Conservation (phyloP, 2,797 vertebrate species). For the Trichosurus vulpecula region DNA sequence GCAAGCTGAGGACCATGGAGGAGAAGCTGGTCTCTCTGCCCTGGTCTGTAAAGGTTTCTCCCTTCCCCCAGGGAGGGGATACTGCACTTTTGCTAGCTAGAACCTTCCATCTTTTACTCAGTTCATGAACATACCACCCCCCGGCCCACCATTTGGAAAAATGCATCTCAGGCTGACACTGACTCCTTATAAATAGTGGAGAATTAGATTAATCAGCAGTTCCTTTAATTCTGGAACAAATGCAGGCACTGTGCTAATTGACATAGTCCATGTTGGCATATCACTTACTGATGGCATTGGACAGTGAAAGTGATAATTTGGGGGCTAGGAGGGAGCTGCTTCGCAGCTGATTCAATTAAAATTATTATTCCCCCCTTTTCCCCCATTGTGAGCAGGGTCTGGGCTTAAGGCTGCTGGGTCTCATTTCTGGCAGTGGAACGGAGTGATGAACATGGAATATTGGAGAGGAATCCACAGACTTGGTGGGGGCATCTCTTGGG, state of each 20-base stretch:
- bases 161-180: conserved; percentile 62
- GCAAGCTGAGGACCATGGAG: neutral
- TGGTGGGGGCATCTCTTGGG: conserved; percentile 54
- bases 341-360: conserved; percentile 67
- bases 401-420: conserved; percentile 40
- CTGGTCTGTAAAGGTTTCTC: neutral
- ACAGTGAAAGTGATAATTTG: conserved; percentile 69
- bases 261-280: conserved; percentile 52
- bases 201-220: conserved; percentile 75
- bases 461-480: conserved; percentile 59
- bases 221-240: conserved; percentile 76
- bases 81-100: conserved; percentile 36
- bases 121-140: conserved; percentile 53
- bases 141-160: conserved; percentile 74
- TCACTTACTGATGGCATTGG: conserved; percentile 48
- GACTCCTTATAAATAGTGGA: conserved; percentile 74
- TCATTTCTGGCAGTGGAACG: conserved; percentile 57
- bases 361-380: conserved; percentile 5
- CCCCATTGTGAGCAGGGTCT: conserved; percentile 58
- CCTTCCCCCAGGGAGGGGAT: neutral
- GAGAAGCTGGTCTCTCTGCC: neutral
- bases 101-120: conserved; percentile 55
- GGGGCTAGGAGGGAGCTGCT: conserved; percentile 54
- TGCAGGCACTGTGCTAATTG: conserved; percentile 68
- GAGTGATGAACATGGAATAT: conserved; percentile 29